A percentile compares a stretch with the other conserved stretches of the same genome.
Conservation (phyloP, 2,113 vertebrate genomes). For the Phyllostomus hastatus region DNA sequence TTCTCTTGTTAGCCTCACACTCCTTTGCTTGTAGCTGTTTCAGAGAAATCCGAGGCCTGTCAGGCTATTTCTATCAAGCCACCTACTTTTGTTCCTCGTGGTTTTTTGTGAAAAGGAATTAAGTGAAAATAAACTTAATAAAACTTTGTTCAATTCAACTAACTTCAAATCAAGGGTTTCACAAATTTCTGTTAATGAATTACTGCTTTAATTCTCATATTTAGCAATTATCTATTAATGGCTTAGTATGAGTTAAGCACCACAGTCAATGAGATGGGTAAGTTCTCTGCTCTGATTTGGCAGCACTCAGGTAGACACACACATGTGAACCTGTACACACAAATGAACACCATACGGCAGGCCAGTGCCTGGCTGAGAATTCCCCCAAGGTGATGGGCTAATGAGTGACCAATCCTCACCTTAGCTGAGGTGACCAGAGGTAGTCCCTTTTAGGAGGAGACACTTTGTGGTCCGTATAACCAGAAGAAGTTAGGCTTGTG, state of each 20-base stretch:
- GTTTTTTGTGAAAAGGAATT: background rate
- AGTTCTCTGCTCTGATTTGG: background rate
- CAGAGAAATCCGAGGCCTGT: conserved; percentile 32
- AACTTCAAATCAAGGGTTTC: background rate
- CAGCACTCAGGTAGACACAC: background rate
- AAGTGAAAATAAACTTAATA: background rate
- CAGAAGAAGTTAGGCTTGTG: background rate
- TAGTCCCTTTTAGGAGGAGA: background rate
- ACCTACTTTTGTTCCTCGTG: background rate
- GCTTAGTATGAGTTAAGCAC: background rate
- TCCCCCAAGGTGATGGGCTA: background rate
- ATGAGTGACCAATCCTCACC: fast-evolving
- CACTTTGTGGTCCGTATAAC: background rate
- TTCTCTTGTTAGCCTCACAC: conserved; percentile 33
- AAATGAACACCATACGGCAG: background rate
- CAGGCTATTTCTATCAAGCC: conserved; percentile 23
- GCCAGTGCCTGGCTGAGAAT: background rate
- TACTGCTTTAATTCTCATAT: background rate
- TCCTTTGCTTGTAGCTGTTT: conserved; percentile 49
- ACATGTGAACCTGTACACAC: no score
- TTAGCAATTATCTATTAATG: background rate
- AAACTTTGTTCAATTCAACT: background rate
- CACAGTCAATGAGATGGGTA: background rate
- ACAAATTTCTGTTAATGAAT: background rate
- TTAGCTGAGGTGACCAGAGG: no score